Evolutionary conservation across 2,797 vertebrate species (phyloP), one percentile per base, ranked within the genome.

Genomic region (Pelobates cultripes): DNA sequence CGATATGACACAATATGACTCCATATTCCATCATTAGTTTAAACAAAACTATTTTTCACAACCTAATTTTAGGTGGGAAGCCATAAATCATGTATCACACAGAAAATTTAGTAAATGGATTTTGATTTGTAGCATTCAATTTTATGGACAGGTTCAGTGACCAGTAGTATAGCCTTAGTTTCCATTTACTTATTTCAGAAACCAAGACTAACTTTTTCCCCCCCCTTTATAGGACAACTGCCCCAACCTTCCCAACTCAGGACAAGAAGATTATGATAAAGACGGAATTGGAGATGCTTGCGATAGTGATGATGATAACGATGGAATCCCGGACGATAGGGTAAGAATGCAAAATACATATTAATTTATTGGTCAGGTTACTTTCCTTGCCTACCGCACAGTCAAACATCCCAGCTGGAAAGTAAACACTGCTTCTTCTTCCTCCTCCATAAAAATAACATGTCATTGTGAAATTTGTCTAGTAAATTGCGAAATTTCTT

Each of bases 241-340:
- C 87, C 98, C 97, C 84, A 96, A 90, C 85, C 95, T 99, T 85
- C 98, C 98, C 84, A 99, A 99, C 91, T 99, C 98, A 40, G 98
- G 98, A n/a, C 98, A 99, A 88, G 98, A 99, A 93, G 98, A 99
- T 90, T 95, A 99, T 3, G 98, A 99, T 93, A 98, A 97, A 88
- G 98, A 99, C 80, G 98, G 97, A 78, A 91, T 94, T 61, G 98
- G 98, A 17, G 98, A 99, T 88, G 98, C 98, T 89, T 99, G 98
- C 87, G 98, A 99, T 88, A 87, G 77, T 0, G 98, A 99, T 75
- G 98, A 99, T 84, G 98, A 99, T 81, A 97, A 99, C 68, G 98
- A 99, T 89, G 90, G 95, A 80, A 98, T 99, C 88, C 92, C 94
- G 87, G 98, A 99, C 91, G 96, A 97, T 45, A 93, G 95, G 94